Conservation (phyloP, 1,140 invertebrate genomes). For the Papilio aristodemus region DNA sequence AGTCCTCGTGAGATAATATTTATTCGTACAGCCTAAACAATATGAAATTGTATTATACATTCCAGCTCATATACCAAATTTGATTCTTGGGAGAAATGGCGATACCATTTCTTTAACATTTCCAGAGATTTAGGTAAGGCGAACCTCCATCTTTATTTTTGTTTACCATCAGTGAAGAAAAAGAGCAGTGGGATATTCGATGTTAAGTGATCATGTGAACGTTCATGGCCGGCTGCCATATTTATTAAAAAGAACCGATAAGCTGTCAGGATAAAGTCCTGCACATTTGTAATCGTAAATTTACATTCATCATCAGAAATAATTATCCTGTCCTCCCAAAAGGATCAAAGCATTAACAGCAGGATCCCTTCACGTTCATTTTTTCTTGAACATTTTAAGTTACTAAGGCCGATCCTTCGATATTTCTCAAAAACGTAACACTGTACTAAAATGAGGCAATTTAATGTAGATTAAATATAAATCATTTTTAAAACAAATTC, state of each 20-base stretch:
- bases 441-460: neutral
- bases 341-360: constrained; percentile 10
- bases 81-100: neutral
- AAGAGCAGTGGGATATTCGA: neutral
- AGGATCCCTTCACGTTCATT: constrained; percentile 16
- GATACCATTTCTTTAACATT: too few relatives aligned
- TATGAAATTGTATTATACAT: neutral
- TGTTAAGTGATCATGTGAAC: neutral
- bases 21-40: constrained; percentile 13
- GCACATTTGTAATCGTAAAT: neutral
- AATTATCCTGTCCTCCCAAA: constrained; percentile 3
- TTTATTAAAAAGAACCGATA: neutral
- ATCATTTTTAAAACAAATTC: neutral
- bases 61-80: neutral
- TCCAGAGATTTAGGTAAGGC: neutral
- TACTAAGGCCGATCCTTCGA: constrained; percentile 4
- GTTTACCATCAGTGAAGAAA: too few relatives aligned
- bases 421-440: too few relatives aligned
- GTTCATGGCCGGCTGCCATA: neutral
- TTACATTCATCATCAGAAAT: constrained; percentile 14
- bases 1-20: neutral
- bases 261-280: neutral
- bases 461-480: constrained; percentile 10
- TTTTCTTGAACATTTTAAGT: neutral
- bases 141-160: neutral